Percentiles rank a stretch among this genome's conserved stretches.
Evolutionary conservation across 2,797 vertebrate genomes (phyloP).

Genomic region (Lacerta viridis): DNA sequence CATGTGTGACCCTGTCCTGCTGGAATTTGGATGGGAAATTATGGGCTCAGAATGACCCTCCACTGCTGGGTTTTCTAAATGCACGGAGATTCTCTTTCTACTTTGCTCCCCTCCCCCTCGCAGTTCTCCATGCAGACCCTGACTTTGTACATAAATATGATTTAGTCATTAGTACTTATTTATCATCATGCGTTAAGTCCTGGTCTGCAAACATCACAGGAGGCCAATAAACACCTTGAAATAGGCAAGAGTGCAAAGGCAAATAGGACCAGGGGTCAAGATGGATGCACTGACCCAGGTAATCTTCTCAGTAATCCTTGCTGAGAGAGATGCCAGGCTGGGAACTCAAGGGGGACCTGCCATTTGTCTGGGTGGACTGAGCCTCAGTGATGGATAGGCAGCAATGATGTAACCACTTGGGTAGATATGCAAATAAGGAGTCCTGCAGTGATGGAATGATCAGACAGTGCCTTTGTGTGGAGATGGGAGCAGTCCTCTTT

Average conservation of each 20-base stretch:
- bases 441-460: neutral
- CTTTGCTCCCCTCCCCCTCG: neutral
- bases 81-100: neutral
- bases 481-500: neutral
- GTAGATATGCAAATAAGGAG: neutral
- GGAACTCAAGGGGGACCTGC: neutral
- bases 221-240: slow-evolving; percentile 12
- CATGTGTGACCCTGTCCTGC: neutral
- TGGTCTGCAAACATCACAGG: neutral
- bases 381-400: neutral
- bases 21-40: neutral
- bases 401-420: neutral
- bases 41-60: neutral
- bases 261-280: slow-evolving; percentile 18
- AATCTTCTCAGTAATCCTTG: neutral
- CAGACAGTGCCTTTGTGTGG: neutral
- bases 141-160: slow-evolving; percentile 1
- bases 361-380: neutral
- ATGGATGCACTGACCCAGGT: slow-evolving; percentile 2
- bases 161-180: slow-evolving; percentile 14
- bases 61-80: neutral
- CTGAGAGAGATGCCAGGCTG: neutral
- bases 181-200: slow-evolving; percentile 4
- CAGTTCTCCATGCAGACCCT: neutral
- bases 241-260: neutral